Percentiles rank a stretch among this genome's conserved stretches.
Evolutionary conservation across 2,797 vertebrate genomes (phyloP).

Genomic region (Syngnathus acus): DNA sequence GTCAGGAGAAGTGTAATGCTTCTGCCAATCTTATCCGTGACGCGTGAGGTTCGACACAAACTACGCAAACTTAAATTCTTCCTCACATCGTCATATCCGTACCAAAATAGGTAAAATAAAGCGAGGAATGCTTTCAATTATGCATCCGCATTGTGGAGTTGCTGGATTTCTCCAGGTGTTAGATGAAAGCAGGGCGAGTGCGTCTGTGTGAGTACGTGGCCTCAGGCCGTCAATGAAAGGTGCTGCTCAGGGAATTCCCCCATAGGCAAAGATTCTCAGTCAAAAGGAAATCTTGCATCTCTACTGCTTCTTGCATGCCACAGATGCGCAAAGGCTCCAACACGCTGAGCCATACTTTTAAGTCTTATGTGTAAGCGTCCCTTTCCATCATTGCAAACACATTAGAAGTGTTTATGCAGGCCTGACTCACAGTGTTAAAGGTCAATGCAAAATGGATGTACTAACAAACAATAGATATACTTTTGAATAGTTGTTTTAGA

Average conservation of each 20-base stretch:
- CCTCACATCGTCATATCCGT: background rate
- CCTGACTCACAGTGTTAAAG: background rate
- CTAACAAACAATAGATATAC: background rate
- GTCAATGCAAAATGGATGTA: background rate
- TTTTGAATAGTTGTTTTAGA: background rate
- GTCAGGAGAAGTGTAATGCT: background rate
- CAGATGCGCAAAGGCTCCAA: background rate
- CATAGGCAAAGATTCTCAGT: constrained; percentile 4
- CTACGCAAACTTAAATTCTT: background rate
- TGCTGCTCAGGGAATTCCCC: constrained; percentile 4
- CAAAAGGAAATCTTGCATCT: constrained; percentile 5
- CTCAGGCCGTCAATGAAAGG: constrained; percentile 5
- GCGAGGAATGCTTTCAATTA: background rate
- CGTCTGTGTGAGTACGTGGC: constrained; percentile 1
- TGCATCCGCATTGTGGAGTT: constrained; percentile 3
- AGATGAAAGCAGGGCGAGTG: constrained; percentile 2
- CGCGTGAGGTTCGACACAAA: background rate
- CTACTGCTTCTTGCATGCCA: background rate
- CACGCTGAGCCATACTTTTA: background rate
- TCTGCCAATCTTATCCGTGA: background rate
- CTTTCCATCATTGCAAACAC: background rate
- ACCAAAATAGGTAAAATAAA: background rate
- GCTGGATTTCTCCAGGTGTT: background rate
- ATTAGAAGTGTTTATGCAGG: background rate
- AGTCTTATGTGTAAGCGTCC: background rate